Percentiles rank a stretch among this genome's conserved stretches.
phyloP scores from a whole-genome alignment of 2,113 vertebrate genomes.

The Cygnus atratus region DNA sequence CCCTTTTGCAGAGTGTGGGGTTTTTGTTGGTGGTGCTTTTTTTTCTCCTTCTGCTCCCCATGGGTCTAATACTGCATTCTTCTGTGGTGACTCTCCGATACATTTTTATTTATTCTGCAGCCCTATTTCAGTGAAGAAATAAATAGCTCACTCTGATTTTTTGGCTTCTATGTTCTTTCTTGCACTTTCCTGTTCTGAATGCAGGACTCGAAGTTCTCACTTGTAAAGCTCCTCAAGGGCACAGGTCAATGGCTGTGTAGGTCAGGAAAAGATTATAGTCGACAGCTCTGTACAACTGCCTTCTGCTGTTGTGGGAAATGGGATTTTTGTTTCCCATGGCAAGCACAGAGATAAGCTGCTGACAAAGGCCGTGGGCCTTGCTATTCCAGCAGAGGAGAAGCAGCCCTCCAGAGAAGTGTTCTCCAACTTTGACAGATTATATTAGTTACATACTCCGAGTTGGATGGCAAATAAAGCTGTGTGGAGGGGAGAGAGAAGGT shows the following conservation, averaged over 20 bases:
- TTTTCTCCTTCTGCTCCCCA: background rate
- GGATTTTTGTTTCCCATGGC: background rate
- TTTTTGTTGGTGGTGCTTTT: background rate
- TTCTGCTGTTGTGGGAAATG: background rate
- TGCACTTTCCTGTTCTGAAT: background rate
- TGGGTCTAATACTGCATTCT: conserved; percentile 24
- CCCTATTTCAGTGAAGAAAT: background rate
- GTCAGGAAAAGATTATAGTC: background rate
- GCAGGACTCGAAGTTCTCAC: background rate
- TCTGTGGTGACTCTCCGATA: conserved; percentile 6
- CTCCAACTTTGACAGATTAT: background rate
- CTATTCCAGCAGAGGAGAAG: background rate
- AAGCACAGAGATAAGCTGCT: background rate
- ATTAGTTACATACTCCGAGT: background rate
- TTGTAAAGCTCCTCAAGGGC: conserved; percentile 19
- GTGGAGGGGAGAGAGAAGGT: background rate
- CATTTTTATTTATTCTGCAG: conserved; percentile 9
- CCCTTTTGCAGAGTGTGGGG: background rate
- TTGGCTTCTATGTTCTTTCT: background rate
- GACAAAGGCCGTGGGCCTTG: background rate
- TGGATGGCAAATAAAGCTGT: background rate
- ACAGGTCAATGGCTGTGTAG: background rate
- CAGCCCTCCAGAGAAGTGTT: background rate
- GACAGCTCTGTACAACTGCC: background rate
- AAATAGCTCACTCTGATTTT: background rate